Evolutionary conservation across 2,797 vertebrate genomes (phyloP).

Genomic region (Sardinella longiceps): DNA sequence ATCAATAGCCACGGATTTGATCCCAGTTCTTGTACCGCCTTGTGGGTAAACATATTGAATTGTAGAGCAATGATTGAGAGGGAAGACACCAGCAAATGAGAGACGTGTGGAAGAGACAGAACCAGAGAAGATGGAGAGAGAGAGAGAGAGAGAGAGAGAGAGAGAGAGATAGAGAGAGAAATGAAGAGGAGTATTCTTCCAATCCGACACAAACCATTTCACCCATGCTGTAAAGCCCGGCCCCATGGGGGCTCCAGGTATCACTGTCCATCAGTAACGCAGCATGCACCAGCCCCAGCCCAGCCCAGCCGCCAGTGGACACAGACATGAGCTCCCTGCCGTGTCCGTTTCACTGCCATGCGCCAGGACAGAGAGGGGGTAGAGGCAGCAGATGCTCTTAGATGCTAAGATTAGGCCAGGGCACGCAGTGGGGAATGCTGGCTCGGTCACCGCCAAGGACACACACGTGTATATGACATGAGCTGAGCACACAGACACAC

Average conservation of each 20-base stretch:
- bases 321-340: background rate
- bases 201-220: background rate
- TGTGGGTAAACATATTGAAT: background rate
- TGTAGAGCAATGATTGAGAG: background rate
- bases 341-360: background rate
- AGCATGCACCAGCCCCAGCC: background rate
- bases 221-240: background rate
- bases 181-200: background rate
- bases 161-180: background rate
- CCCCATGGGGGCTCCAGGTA: background rate
- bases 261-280: background rate
- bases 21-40: background rate
- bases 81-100: background rate
- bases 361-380: background rate
- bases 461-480: background rate
- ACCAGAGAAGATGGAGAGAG: background rate
- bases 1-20: background rate
- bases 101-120: background rate
- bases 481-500: background rate
- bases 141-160: background rate
- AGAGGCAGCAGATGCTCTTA: slow-evolving; percentile 13
- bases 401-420: slow-evolving; percentile 16
- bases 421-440: background rate
- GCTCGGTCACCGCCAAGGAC: slow-evolving; percentile 13
- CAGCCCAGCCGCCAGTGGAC: background rate